Percentiles rank a stretch among this genome's conserved stretches.
Evolutionary conservation across 2,113 vertebrate species (phyloP).

Genomic region (Callocephalon fimbriatum): DNA sequence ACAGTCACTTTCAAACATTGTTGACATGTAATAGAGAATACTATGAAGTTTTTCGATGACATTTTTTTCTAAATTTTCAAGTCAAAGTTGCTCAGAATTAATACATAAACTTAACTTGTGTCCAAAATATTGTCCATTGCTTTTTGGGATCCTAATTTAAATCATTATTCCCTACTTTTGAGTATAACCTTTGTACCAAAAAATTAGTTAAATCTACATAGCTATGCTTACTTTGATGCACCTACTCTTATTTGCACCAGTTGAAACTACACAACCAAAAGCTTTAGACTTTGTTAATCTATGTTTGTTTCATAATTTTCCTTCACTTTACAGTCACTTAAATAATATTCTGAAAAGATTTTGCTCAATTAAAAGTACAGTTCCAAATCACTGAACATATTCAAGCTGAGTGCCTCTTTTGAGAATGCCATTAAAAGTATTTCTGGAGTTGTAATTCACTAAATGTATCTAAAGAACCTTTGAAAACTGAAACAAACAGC

Average conservation of each 20-base stretch:
- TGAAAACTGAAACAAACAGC: background rate
- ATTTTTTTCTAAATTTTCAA: background rate
- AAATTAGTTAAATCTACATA: background rate
- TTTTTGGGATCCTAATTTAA: background rate
- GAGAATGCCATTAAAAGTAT: background rate
- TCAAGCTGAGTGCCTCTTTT: background rate
- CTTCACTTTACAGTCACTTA: background rate
- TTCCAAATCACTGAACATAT: background rate
- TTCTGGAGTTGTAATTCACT: background rate
- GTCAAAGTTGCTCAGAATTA: background rate
- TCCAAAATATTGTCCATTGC: background rate
- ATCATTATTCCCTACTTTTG: background rate
- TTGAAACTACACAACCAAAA: background rate
- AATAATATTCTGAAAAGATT: background rate
- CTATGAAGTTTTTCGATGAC: background rate
- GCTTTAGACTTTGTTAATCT: background rate
- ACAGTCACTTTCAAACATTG: background rate
- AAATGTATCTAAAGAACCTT: background rate
- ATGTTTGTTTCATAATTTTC: background rate
- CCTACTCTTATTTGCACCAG: background rate
- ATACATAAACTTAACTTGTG: background rate
- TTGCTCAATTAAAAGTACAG: background rate
- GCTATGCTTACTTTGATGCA: background rate
- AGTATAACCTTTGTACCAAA: background rate
- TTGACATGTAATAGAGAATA: background rate